Evolutionary conservation across 2,888 invertebrate species (phyloP).

Genomic region (Serripes groenlandicus): DNA sequence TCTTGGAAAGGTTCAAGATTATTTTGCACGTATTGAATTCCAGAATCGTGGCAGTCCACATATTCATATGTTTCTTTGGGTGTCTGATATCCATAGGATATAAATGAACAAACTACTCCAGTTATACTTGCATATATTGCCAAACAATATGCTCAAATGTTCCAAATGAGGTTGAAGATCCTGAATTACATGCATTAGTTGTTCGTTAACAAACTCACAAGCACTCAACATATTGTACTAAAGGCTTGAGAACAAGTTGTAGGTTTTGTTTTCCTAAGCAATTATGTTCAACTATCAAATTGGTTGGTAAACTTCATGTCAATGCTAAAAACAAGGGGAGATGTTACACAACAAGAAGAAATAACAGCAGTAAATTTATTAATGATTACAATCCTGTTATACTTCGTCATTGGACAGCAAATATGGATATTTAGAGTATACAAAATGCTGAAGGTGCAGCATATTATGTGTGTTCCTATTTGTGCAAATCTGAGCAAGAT

Average conservation of each 20-base stretch:
- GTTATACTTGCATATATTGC: constrained; percentile 29
- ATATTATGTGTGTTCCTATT: constrained; percentile 50
- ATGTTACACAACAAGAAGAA: constrained; percentile 39
- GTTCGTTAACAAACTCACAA: background rate
- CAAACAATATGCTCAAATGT: background rate
- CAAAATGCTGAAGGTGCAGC: constrained; percentile 56
- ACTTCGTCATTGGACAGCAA: constrained; percentile 50
- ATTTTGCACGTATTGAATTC: constrained; percentile 51
- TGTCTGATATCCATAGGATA: constrained; percentile 3
- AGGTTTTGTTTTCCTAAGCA: constrained; percentile 42
- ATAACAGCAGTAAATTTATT: background rate
- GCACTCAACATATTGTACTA: constrained; percentile 7
- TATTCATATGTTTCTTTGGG: constrained; percentile 52
- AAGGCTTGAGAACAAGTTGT: constrained; percentile 12
- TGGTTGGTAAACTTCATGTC: background rate
- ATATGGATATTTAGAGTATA: too few relatives aligned
- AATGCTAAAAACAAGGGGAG: constrained; percentile 32
- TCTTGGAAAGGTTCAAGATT: constrained; percentile 42
- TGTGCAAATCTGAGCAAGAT: constrained; percentile 52
- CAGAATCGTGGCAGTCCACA: constrained; percentile 55
- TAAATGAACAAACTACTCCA: constrained; percentile 10
- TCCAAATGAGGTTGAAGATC: background rate
- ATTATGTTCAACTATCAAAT: background rate
- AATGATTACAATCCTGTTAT: constrained; percentile 49
- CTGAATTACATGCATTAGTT: background rate